Conservation (phyloP, 1,140 invertebrate genomes). For the Drosophila equinoxialis region DNA sequence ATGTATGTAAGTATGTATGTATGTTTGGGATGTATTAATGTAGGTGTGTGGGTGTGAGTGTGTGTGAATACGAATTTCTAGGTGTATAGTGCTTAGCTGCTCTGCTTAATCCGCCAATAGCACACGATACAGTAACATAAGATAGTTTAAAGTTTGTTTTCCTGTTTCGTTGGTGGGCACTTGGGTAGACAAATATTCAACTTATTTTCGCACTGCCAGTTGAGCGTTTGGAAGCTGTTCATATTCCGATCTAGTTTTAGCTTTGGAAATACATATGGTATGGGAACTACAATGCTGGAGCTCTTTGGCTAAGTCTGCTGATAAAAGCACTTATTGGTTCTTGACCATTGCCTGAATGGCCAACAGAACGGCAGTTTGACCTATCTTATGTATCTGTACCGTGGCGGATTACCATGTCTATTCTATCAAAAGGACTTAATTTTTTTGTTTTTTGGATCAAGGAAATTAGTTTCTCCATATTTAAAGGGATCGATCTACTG, state of each 20-base stretch:
- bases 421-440: neutral
- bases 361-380: neutral
- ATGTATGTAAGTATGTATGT: neutral
- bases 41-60: neutral
- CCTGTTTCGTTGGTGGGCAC: too few species aligned
- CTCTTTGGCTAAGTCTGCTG: too few species aligned
- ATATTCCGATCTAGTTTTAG: too few species aligned
- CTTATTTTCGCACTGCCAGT: too few species aligned
- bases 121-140: neutral
- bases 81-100: too few species aligned
- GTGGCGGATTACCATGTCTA: neutral
- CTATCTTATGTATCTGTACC: neutral
- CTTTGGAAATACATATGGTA: too few species aligned
- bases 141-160: neutral
- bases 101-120: neutral
- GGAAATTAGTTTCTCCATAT: neutral
- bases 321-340: too few species aligned
- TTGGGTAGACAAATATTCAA: too few species aligned
- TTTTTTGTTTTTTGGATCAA: neutral
- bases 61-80: too few species aligned
- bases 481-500: neutral
- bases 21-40: neutral
- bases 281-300: too few species aligned
- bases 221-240: too few species aligned
- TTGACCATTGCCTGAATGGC: too few species aligned